These are phyloP conservation scores for Papilio glaucus DNA, from an alignment of 1,140 invertebrate species.

Conservation along the genomic window DNA sequence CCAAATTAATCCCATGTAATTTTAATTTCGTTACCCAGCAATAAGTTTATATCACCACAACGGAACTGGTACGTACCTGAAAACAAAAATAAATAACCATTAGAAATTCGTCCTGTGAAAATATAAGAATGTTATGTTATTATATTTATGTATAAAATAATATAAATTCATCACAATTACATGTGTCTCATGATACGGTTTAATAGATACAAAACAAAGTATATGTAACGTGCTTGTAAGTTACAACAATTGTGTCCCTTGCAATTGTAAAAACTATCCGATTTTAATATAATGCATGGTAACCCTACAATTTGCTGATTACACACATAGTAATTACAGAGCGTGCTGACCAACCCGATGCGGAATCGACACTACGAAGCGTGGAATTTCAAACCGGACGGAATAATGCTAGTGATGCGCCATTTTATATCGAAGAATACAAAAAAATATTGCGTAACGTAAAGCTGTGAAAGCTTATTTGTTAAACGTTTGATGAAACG, in stretches of 20 bases:
- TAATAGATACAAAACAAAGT: too few relatives aligned
- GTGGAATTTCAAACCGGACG: slow-evolving; percentile 3
- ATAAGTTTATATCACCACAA: not conserved
- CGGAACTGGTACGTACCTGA: slow-evolving; percentile 3
- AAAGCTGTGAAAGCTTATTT: too few relatives aligned
- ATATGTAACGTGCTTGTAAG: too few relatives aligned
- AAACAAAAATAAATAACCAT: not conserved
- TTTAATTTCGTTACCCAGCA: not conserved
- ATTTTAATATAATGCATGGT: not conserved
- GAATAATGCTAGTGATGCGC: slow-evolving; percentile 4
- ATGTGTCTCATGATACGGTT: too few relatives aligned
- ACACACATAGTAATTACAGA: slow-evolving; percentile 53
- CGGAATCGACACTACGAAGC: slow-evolving; percentile 34
- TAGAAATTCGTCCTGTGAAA: too few relatives aligned
- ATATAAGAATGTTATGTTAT: too few relatives aligned
- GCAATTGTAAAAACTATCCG: slow-evolving; percentile 7
- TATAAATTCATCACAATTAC: too few relatives aligned
- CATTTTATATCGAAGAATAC: slow-evolving; percentile 1
- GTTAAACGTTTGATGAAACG: too few relatives aligned
- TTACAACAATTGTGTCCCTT: too few relatives aligned
- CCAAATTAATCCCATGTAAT: not conserved
- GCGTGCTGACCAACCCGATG: slow-evolving; percentile 38
- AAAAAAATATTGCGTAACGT: too few relatives aligned
- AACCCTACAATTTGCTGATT: slow-evolving; percentile 53
- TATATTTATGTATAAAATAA: too few relatives aligned